Evolutionary conservation across 2,888 invertebrate species (phyloP), one percentile per base, ranked within the genome.

Genomic region (Leptura quadrifasciata): DNA sequence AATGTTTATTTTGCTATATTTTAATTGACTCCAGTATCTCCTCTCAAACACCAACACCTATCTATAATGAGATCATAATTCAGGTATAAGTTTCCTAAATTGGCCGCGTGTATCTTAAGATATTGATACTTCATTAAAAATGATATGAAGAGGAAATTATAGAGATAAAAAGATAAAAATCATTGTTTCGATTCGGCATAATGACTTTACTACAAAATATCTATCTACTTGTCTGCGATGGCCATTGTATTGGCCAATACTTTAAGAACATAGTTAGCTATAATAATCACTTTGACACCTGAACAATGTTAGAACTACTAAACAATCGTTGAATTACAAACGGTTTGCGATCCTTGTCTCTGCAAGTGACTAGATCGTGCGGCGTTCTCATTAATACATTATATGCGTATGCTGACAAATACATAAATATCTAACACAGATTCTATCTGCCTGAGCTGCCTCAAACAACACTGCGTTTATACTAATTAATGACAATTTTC

Each of bases 361-460:
- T 80, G 82, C 81, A 47, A 47, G 47, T 47, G 83, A 77, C 72
- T 74, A 76, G 81, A 80, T 82, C 83, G 82, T 82, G 82, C 80
- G 76, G 79, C 80, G 77, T 80, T 79, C 82, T 82, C 81, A 83
- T 84, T 84, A 83, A 80, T 83, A 84, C 81, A 83, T 82, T 83
- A 79, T 82, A 79, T 72, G 54, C 74, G 20, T 35, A 39, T 63
- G 80, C 76, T 82, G 83, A 82, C 82, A 82, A 82, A 79, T 82
- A 81, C 80, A 83, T 81, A 83, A 82, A 81, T 82, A 8, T 39
- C 39, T 65, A 18, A 18, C 10, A 65, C 17, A 17, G 63, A 31
- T 63, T 63, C 10, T 35, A 63, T 63, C 63, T 35, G 12, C 57
- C 9, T 21, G 20, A 57, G 10, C 20, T 21, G 21, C 21, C n/a